These are phyloP conservation scores for Dasyornis broadbenti DNA, from an alignment of 2,113 vertebrate genomes.

Conservation along the genomic window DNA sequence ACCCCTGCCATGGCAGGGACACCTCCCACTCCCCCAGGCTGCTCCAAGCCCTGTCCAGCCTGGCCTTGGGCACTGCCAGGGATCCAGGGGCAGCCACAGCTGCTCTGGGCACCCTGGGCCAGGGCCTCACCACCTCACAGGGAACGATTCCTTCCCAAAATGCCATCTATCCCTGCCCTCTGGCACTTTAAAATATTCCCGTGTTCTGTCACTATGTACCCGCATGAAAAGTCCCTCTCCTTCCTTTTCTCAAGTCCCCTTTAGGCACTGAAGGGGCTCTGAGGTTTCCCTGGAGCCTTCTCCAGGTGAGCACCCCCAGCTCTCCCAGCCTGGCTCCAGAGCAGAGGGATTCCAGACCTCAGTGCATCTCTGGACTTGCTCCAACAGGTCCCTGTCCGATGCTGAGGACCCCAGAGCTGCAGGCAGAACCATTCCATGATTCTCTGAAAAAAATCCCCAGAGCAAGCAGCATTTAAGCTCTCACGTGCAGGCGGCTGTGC, in stretches of 20 bases:
- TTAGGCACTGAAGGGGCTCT: background rate
- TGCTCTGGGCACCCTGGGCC: background rate
- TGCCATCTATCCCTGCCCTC: background rate
- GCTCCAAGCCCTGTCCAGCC: background rate
- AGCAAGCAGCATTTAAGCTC: background rate
- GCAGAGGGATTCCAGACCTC: background rate
- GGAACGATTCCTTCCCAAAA: background rate
- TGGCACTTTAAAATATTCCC: background rate
- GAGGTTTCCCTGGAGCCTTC: background rate
- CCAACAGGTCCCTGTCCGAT: background rate
- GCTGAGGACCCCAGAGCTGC: background rate
- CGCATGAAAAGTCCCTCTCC: background rate
- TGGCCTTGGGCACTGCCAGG: background rate
- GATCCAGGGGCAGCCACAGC: background rate
- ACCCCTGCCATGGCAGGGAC: background rate
- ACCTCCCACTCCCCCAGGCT: background rate
- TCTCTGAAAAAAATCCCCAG: background rate
- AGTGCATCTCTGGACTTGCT: rapidly evolving
- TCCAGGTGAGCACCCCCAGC: background rate
- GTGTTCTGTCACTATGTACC: background rate
- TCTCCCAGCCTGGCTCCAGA: background rate
- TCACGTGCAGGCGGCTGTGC: background rate
- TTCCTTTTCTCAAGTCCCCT: background rate
- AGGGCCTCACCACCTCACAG: background rate
- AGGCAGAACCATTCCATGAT: background rate